Base-by-base conservation (phyloP, 2,113 vertebrate genomes). In the Hippopotamus amphibius region DNA sequence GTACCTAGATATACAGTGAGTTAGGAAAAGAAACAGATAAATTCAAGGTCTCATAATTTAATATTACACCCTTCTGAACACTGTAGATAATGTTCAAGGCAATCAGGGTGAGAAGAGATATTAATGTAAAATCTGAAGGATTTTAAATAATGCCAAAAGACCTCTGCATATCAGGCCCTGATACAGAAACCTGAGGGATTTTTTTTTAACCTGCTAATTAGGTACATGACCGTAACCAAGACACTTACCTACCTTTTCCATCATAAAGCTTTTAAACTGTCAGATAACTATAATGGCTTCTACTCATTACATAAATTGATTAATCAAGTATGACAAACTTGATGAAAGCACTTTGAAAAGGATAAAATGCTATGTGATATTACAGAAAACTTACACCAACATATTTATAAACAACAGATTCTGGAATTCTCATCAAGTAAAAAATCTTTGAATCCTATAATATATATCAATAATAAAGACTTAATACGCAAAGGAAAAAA, bases 351-450 rank as follows among this genome's bases (percentile, higher is more conserved):
- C 21, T 87, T 1, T 88, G 15, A 90, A 96, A 87, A 94, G 63
- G 61, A 19, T 80, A 84, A 55, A 94, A 88, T 22, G 68, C 26
- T 71, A 88, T 46, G 61, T 69, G 14, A 85, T 55, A 41, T 50
- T 93, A 85, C 14, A 80, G 37, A 96, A 63, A 61, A 77, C 53
- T 41, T 95, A 66, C 2, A 95, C 17, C 69, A 83, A 86, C 19
- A 87, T 0, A 59, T 81, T 13, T 41, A 88, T 22, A 84, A 85
- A 80, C 13, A 69, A 79, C 41, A 65, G 79, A 93, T 81, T 77
- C 86, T 82, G 68, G 48, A 86, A 79, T 59, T 92, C 66, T 95
- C 66, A 66, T 24, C 37, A 88, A 96, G 30, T 33, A 77, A 94
- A 76, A n/a, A 65, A 93, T n/a, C 41, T 82, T 37, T 85, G 28